Evolutionary conservation across 2,797 vertebrate genomes (phyloP), one percentile per base, ranked within the genome.

Genomic region (Tenualosa ilisha): DNA sequence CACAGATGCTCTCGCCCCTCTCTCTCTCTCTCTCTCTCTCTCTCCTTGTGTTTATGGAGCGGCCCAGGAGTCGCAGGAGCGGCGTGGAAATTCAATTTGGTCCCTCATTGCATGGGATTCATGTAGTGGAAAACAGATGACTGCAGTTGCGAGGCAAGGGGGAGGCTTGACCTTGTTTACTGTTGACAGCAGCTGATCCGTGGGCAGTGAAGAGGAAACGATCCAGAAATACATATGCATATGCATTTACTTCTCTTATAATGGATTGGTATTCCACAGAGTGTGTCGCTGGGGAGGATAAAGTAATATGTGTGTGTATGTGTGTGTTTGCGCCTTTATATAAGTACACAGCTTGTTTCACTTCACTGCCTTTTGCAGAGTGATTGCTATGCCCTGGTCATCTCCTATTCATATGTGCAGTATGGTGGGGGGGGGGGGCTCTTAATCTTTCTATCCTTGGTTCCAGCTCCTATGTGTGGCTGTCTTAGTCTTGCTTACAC

Each of bases 11-110:
- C 87, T 43, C 37, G 26, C 20, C 54, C 3, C 59, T 63, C 59
- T 56, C 54, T 56, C 17, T 56, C 54, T 56, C 61, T 51, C 50
- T 51, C 54, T 56, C 54, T 56, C 54, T 56, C 17, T 56, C 54
- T 56, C 84, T 82, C 63, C 0, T 53, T 24, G 84, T 87, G 88
- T 88, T 89, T 85, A 85, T 89, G 85, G 86, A 86, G 72, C 86
- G 81, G 83, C n/a, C 8, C 46, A 82, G 83, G 75, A 87, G 83
- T 81, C 65, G 85, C 75, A 75, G 87, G 84, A 63, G 65, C 31
- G 49, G 84, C 75, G 87, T 88, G 87, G 84, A 90, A 91, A 89
- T 91, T 88, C 86, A 88, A 88, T 91, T 89, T 89, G 83, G 24
- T 84, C 61, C 68, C 53, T 81, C 85, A 87, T 82, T 85, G 84